These are phyloP conservation scores for Strix uralensis DNA, from an alignment of 2,113 vertebrate species.

Conservation along the genomic window DNA sequence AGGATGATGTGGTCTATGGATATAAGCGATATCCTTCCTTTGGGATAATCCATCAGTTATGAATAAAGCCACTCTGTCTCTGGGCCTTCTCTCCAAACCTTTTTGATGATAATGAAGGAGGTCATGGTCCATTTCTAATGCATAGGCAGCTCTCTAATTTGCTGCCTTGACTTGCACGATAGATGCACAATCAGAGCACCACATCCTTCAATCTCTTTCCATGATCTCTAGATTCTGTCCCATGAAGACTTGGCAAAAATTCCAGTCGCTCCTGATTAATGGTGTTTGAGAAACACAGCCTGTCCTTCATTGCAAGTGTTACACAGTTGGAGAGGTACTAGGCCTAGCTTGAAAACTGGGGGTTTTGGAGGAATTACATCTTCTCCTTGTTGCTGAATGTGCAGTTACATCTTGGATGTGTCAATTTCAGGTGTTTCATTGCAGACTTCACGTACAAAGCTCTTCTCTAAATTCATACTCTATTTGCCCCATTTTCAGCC, in stretches of 20 bases:
- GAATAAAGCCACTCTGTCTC: not conserved
- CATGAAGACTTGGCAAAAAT: not conserved
- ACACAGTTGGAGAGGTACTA: not conserved
- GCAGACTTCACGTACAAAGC: not conserved
- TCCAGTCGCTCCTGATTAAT: not conserved
- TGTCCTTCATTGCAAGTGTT: not conserved
- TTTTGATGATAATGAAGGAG: not conserved
- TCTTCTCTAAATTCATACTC: not conserved
- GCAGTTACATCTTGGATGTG: not conserved
- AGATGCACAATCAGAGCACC: not conserved
- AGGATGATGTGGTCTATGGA: not conserved
- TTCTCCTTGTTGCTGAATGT: not conserved
- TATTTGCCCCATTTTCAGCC: not conserved
- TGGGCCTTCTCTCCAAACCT: not conserved
- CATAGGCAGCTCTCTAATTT: not conserved
- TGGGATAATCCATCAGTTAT: not conserved
- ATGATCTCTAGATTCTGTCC: not conserved
- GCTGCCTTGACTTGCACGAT: too few relatives aligned
- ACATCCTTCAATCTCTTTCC: not conserved
- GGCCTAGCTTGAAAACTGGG: not conserved
- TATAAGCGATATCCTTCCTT: not conserved
- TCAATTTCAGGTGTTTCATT: not conserved
- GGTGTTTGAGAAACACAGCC: not conserved
- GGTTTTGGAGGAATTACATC: not conserved
- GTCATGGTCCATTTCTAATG: not conserved